Evolutionary conservation across 2,888 invertebrate genomes (phyloP).

Genomic region (Limnephilus marmoratus): DNA sequence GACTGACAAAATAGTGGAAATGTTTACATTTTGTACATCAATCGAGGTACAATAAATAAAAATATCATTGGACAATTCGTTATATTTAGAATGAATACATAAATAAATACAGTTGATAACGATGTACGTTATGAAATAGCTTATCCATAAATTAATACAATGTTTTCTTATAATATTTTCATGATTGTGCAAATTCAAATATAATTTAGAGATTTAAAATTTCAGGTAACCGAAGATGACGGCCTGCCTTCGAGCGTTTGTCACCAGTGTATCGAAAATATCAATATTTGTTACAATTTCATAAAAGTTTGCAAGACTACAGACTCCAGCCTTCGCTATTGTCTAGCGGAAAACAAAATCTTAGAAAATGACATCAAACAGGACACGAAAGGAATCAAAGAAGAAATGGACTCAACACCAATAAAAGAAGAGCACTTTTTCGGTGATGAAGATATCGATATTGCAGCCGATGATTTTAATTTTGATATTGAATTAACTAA

Average conservation of each 20-base stretch:
- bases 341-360: slow-evolving; percentile 37
- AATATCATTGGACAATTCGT: background rate
- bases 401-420: background rate
- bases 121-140: background rate
- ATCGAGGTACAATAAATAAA: slow-evolving; percentile 46
- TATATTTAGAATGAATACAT: background rate
- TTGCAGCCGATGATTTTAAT: background rate
- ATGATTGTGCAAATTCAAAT: background rate
- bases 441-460: background rate
- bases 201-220: background rate
- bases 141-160: background rate
- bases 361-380: slow-evolving; percentile 29
- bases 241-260: slow-evolving; percentile 76
- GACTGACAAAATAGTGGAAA: slow-evolving; percentile 56
- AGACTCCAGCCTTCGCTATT: slow-evolving; percentile 49
- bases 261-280: slow-evolving; percentile 74
- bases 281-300: slow-evolving; percentile 75
- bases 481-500: background rate
- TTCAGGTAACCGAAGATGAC: slow-evolving; percentile 70
- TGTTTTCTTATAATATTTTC: background rate
- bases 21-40: slow-evolving; percentile 61
- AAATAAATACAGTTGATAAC: background rate
- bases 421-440: slow-evolving; percentile 53
- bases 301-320: slow-evolving; percentile 69
- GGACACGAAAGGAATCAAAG: slow-evolving; percentile 12